phyloP scores from a whole-genome alignment of 2,888 invertebrate genomes.

The Phortica okadai region DNA sequence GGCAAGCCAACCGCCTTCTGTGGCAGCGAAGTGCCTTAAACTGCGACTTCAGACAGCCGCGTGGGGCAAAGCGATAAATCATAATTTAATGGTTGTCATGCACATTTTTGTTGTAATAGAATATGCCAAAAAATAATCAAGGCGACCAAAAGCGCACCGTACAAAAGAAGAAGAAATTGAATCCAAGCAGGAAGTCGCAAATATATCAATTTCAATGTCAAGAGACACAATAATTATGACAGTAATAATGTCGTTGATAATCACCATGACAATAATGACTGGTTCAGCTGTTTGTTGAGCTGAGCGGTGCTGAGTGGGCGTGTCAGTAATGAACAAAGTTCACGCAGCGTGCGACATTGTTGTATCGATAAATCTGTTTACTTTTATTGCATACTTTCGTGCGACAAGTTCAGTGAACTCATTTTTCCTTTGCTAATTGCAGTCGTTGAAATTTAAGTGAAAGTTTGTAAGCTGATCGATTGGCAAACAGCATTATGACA shows the following conservation, averaged over 20 bases:
- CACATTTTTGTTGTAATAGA: slow-evolving; percentile 48
- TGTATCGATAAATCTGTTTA: background rate
- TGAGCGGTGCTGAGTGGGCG: background rate
- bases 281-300: background rate
- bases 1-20: too few species aligned
- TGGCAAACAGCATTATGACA: background rate
- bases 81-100: slow-evolving; percentile 64
- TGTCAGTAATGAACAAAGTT: background rate
- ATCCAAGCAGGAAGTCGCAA: slow-evolving; percentile 48
- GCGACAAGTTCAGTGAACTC: slow-evolving; percentile 18
- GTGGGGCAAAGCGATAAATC: slow-evolving; percentile 56
- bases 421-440: slow-evolving; percentile 1
- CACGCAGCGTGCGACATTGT: background rate
- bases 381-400: slow-evolving; percentile 6
- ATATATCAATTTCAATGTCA: slow-evolving; percentile 56
- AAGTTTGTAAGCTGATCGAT: slow-evolving; percentile 24
- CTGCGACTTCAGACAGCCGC: slow-evolving; percentile 1
- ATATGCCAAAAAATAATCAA: slow-evolving; percentile 48
- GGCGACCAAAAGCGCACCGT: background rate
- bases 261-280: background rate
- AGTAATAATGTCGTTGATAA: background rate
- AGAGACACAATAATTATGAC: slow-evolving; percentile 16
- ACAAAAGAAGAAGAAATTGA: slow-evolving; percentile 1
- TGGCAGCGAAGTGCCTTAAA: background rate
- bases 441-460: slow-evolving; percentile 8